These are phyloP conservation scores for Carterocephalus palaemon DNA, from an alignment of 2,888 invertebrate genomes.

Conservation along the genomic window DNA sequence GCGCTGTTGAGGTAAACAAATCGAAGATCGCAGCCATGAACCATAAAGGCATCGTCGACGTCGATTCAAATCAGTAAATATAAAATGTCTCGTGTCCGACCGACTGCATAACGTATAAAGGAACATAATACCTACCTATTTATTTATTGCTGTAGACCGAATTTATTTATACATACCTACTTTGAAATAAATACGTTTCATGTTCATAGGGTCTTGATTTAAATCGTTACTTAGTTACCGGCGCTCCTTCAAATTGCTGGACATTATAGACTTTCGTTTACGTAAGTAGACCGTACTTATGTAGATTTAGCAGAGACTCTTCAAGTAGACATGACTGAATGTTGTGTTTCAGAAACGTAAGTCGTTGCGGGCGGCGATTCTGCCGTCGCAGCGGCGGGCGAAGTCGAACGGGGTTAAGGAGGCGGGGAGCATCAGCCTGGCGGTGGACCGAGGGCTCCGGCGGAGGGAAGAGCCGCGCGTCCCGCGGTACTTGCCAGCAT, in stretches of 20 bases:
- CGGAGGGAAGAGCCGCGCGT: constrained; percentile 83
- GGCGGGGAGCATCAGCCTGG: constrained; percentile 88
- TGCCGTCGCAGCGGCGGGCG: constrained; percentile 86
- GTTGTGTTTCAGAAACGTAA: constrained; percentile 88
- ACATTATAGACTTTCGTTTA: constrained; percentile 41
- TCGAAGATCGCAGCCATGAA: constrained; percentile 56
- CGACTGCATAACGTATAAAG: constrained; percentile 29
- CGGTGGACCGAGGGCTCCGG: constrained; percentile 85
- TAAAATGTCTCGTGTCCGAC: constrained; percentile 40
- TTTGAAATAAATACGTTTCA: constrained; percentile 60
- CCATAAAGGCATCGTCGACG: constrained; percentile 42
- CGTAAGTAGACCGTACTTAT: constrained; percentile 58
- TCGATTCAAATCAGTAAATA: constrained; percentile 41
- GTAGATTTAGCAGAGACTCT: constrained; percentile 24
- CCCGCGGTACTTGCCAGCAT: constrained; percentile 85
- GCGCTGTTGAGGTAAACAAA: constrained; percentile 92
- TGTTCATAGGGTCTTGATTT: constrained; percentile 61
- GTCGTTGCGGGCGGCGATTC: constrained; percentile 87
- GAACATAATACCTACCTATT: constrained; percentile 11
- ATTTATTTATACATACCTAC: constrained; percentile 44
- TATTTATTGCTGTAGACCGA: constrained; percentile 60
- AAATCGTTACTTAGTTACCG: constrained; percentile 48
- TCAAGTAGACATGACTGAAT: constrained; percentile 14
- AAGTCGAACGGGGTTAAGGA: constrained; percentile 90
- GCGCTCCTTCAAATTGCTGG: constrained; percentile 43